Base-by-base conservation (phyloP, 2,888 invertebrate genomes). In the Argynnis bischoffii region DNA sequence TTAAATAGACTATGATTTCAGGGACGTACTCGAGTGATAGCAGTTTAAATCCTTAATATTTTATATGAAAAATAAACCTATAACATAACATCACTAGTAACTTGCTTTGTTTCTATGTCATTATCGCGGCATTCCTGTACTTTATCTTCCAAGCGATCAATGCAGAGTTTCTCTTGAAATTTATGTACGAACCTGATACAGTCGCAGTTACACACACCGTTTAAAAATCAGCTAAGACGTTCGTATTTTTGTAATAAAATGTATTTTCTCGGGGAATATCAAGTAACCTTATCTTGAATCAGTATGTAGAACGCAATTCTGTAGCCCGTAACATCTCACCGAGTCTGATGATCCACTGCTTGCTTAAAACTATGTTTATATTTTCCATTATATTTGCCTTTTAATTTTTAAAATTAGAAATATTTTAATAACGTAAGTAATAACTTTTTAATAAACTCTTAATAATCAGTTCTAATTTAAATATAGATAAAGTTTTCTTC, bases 211-310 rank as follows among this genome's bases (percentile, higher is more conserved):
- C 64, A 55, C 60, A 67, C 64, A 47, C 47, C 47, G 55, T 55
- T 61, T 50, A 61, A 57, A 63, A 54, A 66, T 55, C 63, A 57
- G 51, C 54, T 8, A 18, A 11, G 55, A 15, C 56, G 48, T 18
- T 21, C 54, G 64, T 41, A 67, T 57, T 64, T 51, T 60, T 47
- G 67, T 64, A 60, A 60, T 67, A 60, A 69, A 64, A 16, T 21
- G 60, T 46, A 55, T 65, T 61, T 60, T 51, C 65, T 16, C 35
- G 46, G 47, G 56, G 69, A 71, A 69, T 67, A 71, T 59, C 41
- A 67, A 71, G 57, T 71, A 54, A 63, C 35, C 47, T 63, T 59
- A 69, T 69, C 69, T 71, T 46, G 16, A 48, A 61, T 71, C 61
- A 60, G 67, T 26, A 55, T 64, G 53, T 53, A 11, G 14, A 53